Percentiles rank a stretch among this genome's conserved stretches.
These are phyloP conservation scores for Oligia fasciuncula DNA, from an alignment of 2,888 invertebrate species.

Conservation along the genomic window DNA sequence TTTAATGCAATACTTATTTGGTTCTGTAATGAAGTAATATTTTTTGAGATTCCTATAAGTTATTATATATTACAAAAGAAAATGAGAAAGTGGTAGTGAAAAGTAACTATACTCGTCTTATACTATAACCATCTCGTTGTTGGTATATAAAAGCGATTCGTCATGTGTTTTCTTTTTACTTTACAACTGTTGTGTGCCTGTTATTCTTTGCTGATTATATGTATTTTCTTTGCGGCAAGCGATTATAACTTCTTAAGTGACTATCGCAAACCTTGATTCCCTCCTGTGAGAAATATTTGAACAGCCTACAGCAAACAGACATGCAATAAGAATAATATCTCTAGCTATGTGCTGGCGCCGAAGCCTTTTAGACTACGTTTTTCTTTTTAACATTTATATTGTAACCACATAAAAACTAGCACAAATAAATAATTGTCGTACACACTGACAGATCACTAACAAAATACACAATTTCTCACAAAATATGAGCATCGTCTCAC, in stretches of 20 bases:
- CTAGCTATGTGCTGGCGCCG: neutral
- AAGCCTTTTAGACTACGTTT: neutral
- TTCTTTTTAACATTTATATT: neutral
- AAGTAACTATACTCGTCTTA: neutral
- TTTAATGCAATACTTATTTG: no score
- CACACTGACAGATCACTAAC: conserved; percentile 8
- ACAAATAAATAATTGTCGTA: conserved; percentile 5
- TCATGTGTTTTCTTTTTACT: neutral
- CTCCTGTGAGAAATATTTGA: no score
- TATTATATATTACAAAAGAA: no score
- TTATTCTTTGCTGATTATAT: neutral
- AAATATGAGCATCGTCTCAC: conserved; percentile 18
- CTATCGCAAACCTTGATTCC: neutral
- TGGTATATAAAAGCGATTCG: no score
- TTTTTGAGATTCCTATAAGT: neutral
- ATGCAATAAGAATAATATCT: neutral
- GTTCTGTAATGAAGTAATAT: neutral
- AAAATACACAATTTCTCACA: conserved; percentile 30
- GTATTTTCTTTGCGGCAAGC: neutral
- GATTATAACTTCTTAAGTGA: neutral
- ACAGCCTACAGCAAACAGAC: neutral
- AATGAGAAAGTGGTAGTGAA: neutral
- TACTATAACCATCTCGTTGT: neutral
- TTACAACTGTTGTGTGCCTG: neutral
- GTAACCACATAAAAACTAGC: neutral